Evolutionary conservation across 2,113 vertebrate species (phyloP).

Genomic region (Entomyzon cyanotis): DNA sequence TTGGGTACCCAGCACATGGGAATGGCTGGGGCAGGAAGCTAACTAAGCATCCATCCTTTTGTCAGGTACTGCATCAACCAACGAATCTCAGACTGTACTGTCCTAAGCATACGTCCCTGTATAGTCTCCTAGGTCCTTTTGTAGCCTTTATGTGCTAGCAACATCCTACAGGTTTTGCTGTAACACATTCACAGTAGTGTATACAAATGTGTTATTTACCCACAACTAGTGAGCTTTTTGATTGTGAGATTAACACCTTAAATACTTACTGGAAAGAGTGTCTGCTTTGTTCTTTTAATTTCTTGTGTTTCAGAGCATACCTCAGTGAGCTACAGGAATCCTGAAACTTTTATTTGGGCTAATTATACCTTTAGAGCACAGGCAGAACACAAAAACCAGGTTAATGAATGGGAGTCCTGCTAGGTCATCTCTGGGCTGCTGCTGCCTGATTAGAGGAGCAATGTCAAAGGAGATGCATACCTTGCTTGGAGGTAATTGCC

Average conservation of each 20-base stretch:
- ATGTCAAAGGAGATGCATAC: background rate
- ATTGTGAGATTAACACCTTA: background rate
- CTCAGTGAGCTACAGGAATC: background rate
- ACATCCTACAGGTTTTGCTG: background rate
- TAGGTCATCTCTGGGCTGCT: background rate
- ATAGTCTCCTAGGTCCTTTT: background rate
- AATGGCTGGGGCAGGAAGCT: background rate
- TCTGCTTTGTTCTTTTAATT: background rate
- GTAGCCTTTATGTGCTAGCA: background rate
- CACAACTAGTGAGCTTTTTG: background rate
- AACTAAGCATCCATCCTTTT: background rate
- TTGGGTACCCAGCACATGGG: background rate
- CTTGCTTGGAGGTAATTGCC: background rate
- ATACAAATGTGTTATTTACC: background rate
- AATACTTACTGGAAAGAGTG: background rate
- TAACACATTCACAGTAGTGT: accelerated
- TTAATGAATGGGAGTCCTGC: background rate
- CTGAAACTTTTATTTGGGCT: background rate
- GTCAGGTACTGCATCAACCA: background rate
- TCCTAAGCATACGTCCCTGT: background rate
- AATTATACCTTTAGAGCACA: background rate
- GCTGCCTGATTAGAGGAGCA: background rate
- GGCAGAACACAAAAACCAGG: background rate
- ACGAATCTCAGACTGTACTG: background rate
- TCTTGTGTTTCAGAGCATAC: background rate